Base-by-base conservation (phyloP, 1,140 invertebrate species). In the Drosophila oshimai region DNA sequence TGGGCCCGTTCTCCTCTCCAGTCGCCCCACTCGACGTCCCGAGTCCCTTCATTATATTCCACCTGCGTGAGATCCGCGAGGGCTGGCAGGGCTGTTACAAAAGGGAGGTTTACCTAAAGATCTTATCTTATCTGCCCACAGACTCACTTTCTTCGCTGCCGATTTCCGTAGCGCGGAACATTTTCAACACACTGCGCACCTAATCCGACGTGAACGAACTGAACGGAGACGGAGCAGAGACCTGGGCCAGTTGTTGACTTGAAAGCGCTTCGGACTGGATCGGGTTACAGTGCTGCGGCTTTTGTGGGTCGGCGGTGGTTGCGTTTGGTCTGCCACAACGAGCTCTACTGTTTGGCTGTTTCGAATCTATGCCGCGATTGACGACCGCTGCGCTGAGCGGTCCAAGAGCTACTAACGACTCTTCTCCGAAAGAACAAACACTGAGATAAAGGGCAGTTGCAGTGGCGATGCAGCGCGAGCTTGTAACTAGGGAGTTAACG, bases 141-240 rank as follows among this genome's bases (percentile, higher is more conserved):
- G 28, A 76, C 89, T 90, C 69, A 90, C 89, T 90, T 70, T 90
- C 89, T 71, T 90, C 89, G 34, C 89, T 90, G 51, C 86, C 88
- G 42, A 90, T 89, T 87, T 83, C 77, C 15, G 89, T 76, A 34
- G 89, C 77, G 17, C 89, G 89, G 58, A 77, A 90, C 89, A 90
- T 90, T 70, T 58, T 80, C 18, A 28, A 74, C 74, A 24, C 61
- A 54, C 28, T 9, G 42, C 20, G 36, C 34, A 24, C 24, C n/a
- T 62, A 42, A 47, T 75, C 51, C 51, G 29, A 69, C 57, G 47
- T 68, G n/a, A 55, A 69, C 54, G 31, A 67, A 67, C 51, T 51
- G 36, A 31, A 13, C 17, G 44, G 6, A 49, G 44, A 72, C 37
- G 15, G 44, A 24, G 33, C 15, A 24, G 39, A 62, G 24, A 41